These are phyloP conservation scores for Trogon surrucura DNA, from an alignment of 2,113 vertebrate genomes.

Conservation along the genomic window DNA sequence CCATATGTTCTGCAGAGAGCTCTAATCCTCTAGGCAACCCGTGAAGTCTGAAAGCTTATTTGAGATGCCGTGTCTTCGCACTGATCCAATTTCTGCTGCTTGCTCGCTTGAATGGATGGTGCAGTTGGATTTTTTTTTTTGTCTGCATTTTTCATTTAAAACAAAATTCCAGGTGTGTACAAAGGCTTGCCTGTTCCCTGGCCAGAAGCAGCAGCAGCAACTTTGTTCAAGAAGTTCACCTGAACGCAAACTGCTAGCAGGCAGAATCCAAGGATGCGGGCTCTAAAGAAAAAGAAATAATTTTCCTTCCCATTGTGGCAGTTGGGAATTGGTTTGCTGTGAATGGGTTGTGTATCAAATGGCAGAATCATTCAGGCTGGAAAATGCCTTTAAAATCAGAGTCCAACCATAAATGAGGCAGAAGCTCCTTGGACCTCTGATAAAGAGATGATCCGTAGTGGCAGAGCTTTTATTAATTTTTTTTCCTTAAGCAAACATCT, in stretches of 20 bases:
- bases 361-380: too few relatives aligned
- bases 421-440: background rate
- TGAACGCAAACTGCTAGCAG: background rate
- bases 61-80: background rate
- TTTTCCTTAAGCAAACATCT: background rate
- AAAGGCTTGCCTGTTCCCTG: background rate
- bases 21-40: background rate
- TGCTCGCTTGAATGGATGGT: background rate
- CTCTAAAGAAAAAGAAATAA: background rate
- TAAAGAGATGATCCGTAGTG: background rate
- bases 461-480: background rate
- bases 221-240: background rate
- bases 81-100: background rate
- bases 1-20: background rate
- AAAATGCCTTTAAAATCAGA: too few relatives aligned
- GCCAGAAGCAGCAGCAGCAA: background rate
- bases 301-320: background rate
- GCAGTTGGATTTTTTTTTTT: background rate
- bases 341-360: background rate
- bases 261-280: background rate
- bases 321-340: background rate
- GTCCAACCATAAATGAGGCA: background rate
- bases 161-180: background rate
- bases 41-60: background rate
- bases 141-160: background rate